Conservation (phyloP, 2,113 vertebrate species). For the Ailuropoda melanoleuca region DNA sequence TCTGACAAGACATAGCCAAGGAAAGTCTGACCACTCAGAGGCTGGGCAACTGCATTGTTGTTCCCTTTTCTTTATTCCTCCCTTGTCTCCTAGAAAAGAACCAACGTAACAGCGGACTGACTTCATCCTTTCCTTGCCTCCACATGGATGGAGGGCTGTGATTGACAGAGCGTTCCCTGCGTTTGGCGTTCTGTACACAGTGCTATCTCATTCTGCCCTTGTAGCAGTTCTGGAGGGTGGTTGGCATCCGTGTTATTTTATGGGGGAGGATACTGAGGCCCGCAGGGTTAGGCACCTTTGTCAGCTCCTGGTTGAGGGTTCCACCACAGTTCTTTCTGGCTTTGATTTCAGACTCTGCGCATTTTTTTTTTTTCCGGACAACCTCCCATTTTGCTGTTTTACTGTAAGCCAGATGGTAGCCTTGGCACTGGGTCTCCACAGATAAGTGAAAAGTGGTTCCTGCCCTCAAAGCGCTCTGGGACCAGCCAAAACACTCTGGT, state of each 20-base stretch:
- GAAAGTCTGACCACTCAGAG: constrained; percentile 31
- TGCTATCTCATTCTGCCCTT: background rate
- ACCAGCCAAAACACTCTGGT: background rate
- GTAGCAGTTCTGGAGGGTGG: background rate
- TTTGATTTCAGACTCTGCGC: background rate
- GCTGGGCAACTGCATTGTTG: background rate
- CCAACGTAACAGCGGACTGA: background rate
- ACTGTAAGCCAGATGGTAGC: background rate
- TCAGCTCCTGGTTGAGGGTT: background rate
- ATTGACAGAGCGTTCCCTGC: rapidly evolving
- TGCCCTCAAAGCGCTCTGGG: background rate
- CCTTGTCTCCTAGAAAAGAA: background rate
- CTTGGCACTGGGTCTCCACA: background rate
- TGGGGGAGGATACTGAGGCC: background rate
- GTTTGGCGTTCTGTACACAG: rapidly evolving
- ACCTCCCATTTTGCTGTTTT: background rate
- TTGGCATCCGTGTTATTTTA: background rate
- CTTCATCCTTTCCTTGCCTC: background rate
- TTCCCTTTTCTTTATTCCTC: constrained; percentile 29
- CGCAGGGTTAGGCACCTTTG: background rate
- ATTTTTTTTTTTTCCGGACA: background rate
- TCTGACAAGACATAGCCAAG: constrained; percentile 45
- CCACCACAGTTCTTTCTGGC: background rate
- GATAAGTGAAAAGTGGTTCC: background rate
- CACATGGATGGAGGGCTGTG: background rate